Evolutionary conservation across 2,113 vertebrate species (phyloP), one percentile per base, ranked within the genome.

Genomic region (Platichthys stellatus): DNA sequence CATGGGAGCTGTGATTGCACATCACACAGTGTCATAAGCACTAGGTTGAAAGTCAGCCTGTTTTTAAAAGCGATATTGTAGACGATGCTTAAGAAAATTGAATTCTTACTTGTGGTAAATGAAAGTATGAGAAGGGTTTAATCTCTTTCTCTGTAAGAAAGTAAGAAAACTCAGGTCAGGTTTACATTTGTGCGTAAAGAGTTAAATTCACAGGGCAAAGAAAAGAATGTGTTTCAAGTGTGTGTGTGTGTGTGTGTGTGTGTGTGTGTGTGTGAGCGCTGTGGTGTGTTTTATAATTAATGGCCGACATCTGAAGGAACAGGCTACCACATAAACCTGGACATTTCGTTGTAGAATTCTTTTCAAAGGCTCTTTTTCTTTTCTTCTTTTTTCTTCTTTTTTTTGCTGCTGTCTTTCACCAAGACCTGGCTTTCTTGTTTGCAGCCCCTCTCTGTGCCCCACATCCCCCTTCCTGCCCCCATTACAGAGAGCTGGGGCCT

Each of bases 401-500:
- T 71, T 74, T 79, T 1, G 13, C 58, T 8, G 4, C 49, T 81
- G 85, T 81, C 76, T 92, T 87, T 85, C 64, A 83, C 65, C 12
- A 54, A 79, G 76, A 81, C 79, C 72, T 86, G 59, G 77, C 71
- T 84, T 88, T 83, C 70, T 89, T 90, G 68, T 88, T 82, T 78
- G 77, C 38, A 9, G 69, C 86, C 85, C 83, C 84, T 81, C 76
- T 92, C 63, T 63, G 85, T 68, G 81, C 90, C 85, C 81, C 84
- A 81, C 57, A 59, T 67, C 71, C 85, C 64, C 81, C 72, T 71
- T 84, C 85, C 74, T 74, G 85, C 92, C 88, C 84, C 90, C 87
- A 87, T 87, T 89, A 91, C 91, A 85, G 77, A 91, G 90, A 88
- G 88, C 89, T 38, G 86, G 86, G 88, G 89, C 88, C 85, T 78